These are phyloP conservation scores for Furcula furcula DNA, from an alignment of 2,888 invertebrate species.

Conservation along the genomic window DNA sequence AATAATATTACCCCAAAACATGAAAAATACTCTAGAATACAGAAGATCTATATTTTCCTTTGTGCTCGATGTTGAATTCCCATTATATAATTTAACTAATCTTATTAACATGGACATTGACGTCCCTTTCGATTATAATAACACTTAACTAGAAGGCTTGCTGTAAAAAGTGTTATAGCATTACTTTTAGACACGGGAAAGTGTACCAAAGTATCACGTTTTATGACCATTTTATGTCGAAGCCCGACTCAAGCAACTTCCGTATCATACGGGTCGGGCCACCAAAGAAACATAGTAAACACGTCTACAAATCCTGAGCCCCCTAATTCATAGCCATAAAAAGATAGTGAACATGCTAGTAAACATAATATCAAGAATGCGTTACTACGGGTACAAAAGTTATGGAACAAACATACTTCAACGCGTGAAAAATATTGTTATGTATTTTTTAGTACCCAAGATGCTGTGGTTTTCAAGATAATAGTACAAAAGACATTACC, in stretches of 20 bases:
- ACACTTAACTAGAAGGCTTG: constrained; percentile 3
- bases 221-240: background rate
- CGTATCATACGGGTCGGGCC: background rate
- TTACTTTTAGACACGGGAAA: background rate
- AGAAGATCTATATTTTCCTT: too few species aligned
- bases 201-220: background rate
- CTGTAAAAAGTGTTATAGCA: constrained; percentile 27
- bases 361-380: background rate
- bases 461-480: background rate
- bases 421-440: background rate
- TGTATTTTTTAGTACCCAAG: background rate
- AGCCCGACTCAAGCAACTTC: background rate
- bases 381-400: background rate
- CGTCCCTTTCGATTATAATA: background rate
- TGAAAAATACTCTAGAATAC: too few species aligned
- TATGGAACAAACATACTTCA: background rate
- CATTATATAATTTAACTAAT: too few species aligned
- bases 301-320: background rate
- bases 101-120: background rate
- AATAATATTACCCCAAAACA: too few species aligned
- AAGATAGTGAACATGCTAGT: background rate
- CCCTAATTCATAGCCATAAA: background rate
- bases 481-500: background rate
- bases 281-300: background rate
- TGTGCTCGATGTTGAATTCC: too few species aligned